phyloP scores from a whole-genome alignment of 2,888 invertebrate genomes.

The Listrodromus nycthemerus region DNA sequence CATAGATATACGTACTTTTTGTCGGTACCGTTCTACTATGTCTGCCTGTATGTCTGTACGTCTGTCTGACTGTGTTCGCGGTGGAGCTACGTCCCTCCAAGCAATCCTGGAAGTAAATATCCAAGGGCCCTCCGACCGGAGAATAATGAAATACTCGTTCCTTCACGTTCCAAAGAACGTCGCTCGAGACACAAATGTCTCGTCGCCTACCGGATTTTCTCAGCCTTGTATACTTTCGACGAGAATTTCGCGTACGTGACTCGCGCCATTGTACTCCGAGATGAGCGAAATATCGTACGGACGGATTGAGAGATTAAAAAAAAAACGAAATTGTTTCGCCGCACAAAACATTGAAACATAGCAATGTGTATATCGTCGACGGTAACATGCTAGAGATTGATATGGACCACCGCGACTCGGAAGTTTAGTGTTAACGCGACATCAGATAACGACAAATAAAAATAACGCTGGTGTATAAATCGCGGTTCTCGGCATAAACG shows the following conservation, averaged over 20 bases:
- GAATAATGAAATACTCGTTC: slow-evolving; percentile 64
- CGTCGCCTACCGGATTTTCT: slow-evolving; percentile 32
- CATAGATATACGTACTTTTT: slow-evolving; percentile 11
- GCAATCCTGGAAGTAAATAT: slow-evolving; percentile 57
- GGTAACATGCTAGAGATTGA: slow-evolving; percentile 45
- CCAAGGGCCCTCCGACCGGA: slow-evolving; percentile 49
- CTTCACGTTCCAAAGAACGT: slow-evolving; percentile 31
- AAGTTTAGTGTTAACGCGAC: slow-evolving; percentile 25
- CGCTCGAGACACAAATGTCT: slow-evolving; percentile 50
- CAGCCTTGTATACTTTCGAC: not conserved
- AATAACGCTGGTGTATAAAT: slow-evolving; percentile 36
- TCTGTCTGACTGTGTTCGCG: not conserved
- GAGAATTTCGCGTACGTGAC: not conserved
- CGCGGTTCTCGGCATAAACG: slow-evolving; percentile 61
- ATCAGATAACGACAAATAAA: slow-evolving; percentile 57
- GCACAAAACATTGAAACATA: not conserved
- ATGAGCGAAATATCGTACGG: no score
- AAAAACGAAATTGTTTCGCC: not conserved
- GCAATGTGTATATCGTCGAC: not conserved
- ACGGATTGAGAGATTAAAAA: no score
- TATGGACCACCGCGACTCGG: slow-evolving; percentile 43
- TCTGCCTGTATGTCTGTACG: slow-evolving; percentile 20
- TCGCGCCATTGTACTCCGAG: no score
- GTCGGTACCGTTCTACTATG: slow-evolving; percentile 9
- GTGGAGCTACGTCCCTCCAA: slow-evolving; percentile 26